Percentiles rank a stretch among this genome's conserved stretches.
These are phyloP conservation scores for Tachina fera DNA, from an alignment of 2,888 invertebrate genomes.

Conservation along the genomic window DNA sequence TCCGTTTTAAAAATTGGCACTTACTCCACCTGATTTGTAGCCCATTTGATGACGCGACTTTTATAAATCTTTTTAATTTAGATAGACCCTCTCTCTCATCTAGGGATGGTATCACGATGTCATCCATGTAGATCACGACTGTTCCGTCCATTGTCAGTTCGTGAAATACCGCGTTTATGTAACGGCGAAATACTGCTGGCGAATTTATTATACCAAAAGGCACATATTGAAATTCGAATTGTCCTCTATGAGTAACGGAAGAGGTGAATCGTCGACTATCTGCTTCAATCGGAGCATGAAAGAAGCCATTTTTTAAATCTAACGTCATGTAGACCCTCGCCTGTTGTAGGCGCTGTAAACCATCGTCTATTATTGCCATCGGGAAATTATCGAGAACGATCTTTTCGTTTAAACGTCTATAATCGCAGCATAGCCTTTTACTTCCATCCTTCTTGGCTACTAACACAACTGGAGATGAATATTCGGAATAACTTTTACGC, in stretches of 20 bases:
- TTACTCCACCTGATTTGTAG: conserved; percentile 1
- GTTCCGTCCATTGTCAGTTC: not conserved
- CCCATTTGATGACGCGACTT: conserved; percentile 5
- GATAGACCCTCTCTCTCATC: not conserved
- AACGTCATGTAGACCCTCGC: not conserved
- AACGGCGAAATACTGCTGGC: not conserved
- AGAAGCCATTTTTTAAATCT: not conserved
- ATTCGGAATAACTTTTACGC: not conserved
- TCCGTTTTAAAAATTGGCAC: not conserved
- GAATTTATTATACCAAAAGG: conserved; percentile 1
- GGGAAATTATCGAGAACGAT: not conserved
- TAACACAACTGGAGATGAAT: not conserved
- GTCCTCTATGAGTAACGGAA: too few species aligned
- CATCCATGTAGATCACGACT: not conserved
- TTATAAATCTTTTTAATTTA: not conserved
- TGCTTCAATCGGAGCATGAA: not conserved
- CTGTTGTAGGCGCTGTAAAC: not conserved
- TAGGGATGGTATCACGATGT: not conserved
- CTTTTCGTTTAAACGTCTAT: not conserved
- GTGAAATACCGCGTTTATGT: not conserved
- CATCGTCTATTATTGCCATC: not conserved
- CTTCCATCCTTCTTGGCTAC: not conserved
- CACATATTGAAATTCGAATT: not conserved
- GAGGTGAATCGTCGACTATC: not conserved
- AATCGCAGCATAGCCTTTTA: not conserved